Base-by-base conservation (phyloP, 2,113 vertebrate genomes). In the Eretmochelys imbricata region DNA sequence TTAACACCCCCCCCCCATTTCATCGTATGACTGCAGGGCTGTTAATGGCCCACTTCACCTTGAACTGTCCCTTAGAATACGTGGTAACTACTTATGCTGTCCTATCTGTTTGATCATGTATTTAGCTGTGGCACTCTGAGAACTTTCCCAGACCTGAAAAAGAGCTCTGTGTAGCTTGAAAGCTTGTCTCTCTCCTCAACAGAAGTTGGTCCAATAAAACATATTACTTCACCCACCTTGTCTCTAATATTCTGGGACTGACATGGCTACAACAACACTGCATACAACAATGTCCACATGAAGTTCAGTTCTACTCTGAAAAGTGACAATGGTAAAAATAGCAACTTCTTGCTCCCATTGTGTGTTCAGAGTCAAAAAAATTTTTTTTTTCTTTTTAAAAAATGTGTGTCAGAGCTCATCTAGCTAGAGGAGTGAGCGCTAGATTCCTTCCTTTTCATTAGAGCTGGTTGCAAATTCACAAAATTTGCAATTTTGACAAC, bases 391-490 rank as follows among this genome's bases (percentile, higher is more conserved):
- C 38, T 8, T 12, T 59, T 57, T 27, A 78, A 79, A 84, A 90
- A 85, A 62, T 91, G 53, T 89, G 35, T 80, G 76, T 29, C 87
- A 94, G 76, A 94, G 86, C 46, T 96, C 84, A 79, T 91, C 84
- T 80, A 89, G 54, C 87, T 85, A 89, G 54, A 80, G 83, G 85
- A 69, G 6, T 24, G 38, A 46, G 20, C 46, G 38, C 53, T n/a
- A 89, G 59, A 91, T 89, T 88, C 51, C 59, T 84, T 84, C 46
- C 87, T 76, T 90, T 88, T 89, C 93, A 91, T 88, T 85, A 82
- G 35, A 88, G 54, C 5, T 86, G 6, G 84, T 90, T 54, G 24
- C 49, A 76, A 87, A 87, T 59, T 51, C 79, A 57, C 46, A 65
- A 94, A 90, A 79, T 46, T 57, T 13, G 10, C 8, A 16, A 48